phyloP scores from a whole-genome alignment of 2,888 invertebrate genomes.

The Conops quadrifasciatus region DNA sequence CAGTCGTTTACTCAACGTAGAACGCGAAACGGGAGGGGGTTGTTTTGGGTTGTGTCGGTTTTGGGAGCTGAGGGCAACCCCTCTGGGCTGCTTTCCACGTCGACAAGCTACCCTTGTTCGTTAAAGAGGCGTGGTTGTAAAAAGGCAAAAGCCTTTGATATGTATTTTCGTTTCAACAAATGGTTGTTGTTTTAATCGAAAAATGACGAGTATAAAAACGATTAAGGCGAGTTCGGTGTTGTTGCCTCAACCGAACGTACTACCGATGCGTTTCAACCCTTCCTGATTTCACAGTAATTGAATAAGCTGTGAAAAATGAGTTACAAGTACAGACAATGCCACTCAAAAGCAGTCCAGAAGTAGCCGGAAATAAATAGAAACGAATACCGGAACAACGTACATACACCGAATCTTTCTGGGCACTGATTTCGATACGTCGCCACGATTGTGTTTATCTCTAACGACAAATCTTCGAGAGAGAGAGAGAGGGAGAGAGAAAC shows the following conservation, averaged over 20 bases:
- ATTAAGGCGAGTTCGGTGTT: no score
- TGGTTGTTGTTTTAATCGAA: constrained; percentile 20
- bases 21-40: not conserved
- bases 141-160: constrained; percentile 14
- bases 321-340: not conserved
- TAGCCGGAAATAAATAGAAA: not conserved
- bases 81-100: not conserved
- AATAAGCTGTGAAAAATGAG: constrained; percentile 10
- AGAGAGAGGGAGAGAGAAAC: no score
- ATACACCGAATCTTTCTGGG: no score
- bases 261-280: constrained; percentile 19
- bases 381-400: not conserved
- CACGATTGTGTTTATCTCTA: no score
- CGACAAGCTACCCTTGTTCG: constrained; percentile 8
- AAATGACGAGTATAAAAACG: constrained; percentile 1
- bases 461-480: no score
- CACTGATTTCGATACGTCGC: no score
- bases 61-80: not conserved
- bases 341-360: not conserved
- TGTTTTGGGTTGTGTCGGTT: not conserved
- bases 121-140: constrained; percentile 4
- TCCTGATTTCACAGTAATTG: constrained; percentile 19
- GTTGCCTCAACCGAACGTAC: not conserved
- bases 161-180: not conserved
- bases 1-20: not conserved